A percentile compares a stretch with the other conserved stretches of the same genome.
Evolutionary conservation across 2,113 vertebrate genomes (phyloP).

Genomic region (Chionomys nivalis): DNA sequence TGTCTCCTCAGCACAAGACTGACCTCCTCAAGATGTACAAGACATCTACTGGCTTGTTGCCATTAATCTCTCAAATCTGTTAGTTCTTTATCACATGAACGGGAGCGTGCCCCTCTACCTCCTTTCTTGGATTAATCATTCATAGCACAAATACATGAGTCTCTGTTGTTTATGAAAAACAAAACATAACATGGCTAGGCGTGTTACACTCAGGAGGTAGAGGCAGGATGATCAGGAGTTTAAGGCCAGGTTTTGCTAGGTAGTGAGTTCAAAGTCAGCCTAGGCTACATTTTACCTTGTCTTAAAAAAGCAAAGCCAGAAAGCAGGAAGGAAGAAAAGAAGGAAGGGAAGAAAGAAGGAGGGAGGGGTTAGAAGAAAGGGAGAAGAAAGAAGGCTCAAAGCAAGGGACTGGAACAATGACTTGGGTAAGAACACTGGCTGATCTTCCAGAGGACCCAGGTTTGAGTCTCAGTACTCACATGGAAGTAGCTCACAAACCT

Average conservation of each 20-base stretch:
- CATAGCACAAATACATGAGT: neutral
- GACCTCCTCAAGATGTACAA: neutral
- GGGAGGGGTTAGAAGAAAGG: neutral
- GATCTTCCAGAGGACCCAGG: neutral
- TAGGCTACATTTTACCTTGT: neutral
- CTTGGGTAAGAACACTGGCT: neutral
- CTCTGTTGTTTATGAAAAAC: constrained; percentile 21
- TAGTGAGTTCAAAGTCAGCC: neutral
- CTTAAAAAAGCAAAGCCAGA: neutral
- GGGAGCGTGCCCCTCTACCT: neutral
- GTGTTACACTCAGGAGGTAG: neutral
- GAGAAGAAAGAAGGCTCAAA: neutral
- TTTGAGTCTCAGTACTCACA: neutral
- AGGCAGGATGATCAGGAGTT: neutral
- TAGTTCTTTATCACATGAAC: neutral
- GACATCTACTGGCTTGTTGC: neutral
- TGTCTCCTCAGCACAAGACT: neutral
- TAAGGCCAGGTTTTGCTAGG: neutral
- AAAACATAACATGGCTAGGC: neutral
- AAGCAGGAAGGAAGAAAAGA: neutral
- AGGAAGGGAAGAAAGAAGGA: neutral
- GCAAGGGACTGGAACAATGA: too few species aligned
- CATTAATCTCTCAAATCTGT: neutral
- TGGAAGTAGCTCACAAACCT: neutral
- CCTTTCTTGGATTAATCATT: neutral